These are phyloP conservation scores for Xiphydria camelus DNA, from an alignment of 2,888 invertebrate species.

Conservation along the genomic window DNA sequence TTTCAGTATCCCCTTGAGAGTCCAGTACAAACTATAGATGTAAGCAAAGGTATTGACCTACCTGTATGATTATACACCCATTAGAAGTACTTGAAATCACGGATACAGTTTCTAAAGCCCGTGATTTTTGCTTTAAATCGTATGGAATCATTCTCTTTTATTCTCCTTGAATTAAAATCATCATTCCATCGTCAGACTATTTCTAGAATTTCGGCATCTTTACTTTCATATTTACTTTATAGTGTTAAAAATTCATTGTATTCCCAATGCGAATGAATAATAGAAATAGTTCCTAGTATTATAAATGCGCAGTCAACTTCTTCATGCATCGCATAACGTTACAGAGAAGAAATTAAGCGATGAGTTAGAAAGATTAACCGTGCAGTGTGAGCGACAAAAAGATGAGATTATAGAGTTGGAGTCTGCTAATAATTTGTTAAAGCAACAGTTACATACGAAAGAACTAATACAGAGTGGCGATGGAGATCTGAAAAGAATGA, in stretches of 20 bases:
- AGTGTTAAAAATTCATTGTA: conserved; percentile 1
- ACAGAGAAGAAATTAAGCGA: conserved; percentile 61
- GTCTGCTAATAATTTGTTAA: conserved; percentile 37
- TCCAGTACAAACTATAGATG: no score
- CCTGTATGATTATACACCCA: no score
- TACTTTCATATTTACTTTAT: background rate
- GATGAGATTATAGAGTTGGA: conserved; percentile 59
- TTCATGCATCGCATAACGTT: conserved; percentile 27
- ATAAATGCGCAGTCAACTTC: conserved; percentile 4
- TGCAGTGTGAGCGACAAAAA: conserved; percentile 56
- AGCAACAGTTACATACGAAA: conserved; percentile 26
- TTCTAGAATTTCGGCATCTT: conserved; percentile 11
- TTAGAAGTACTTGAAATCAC: no score
- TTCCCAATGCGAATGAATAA: background rate
- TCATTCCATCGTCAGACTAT: no score
- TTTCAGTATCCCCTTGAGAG: no score
- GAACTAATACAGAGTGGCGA: conserved; percentile 12
- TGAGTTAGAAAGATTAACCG: conserved; percentile 60
- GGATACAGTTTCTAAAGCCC: no score
- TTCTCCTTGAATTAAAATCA: no score
- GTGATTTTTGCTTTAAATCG: no score
- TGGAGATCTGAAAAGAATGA: conserved; percentile 21
- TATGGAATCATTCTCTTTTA: no score
- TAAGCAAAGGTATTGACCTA: no score
- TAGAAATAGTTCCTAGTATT: conserved; percentile 6